phyloP scores from a whole-genome alignment of 2,113 vertebrate species.

The Oryzias javanicus region DNA sequence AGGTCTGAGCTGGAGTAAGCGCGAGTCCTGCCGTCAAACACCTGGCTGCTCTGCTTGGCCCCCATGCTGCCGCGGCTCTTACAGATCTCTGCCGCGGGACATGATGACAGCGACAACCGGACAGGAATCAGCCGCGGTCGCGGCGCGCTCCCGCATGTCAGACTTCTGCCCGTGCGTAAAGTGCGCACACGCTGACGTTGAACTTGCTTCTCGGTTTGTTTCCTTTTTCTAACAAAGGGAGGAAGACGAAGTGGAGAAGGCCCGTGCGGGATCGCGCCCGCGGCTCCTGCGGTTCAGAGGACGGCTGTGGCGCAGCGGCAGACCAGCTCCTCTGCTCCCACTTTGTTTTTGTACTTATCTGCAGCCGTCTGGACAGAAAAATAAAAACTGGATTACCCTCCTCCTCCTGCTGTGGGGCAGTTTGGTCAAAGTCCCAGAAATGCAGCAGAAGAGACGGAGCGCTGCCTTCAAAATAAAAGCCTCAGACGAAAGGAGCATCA shows the following conservation, averaged over 20 bases:
- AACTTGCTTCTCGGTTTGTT: constrained; percentile 48
- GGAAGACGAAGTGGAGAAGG: not conserved
- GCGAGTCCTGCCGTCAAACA: constrained; percentile 84
- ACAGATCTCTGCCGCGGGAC: constrained; percentile 44
- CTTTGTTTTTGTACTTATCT: constrained; percentile 64
- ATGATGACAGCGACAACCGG: constrained; percentile 45
- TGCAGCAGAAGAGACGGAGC: not conserved
- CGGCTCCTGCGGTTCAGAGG: constrained; percentile 1
- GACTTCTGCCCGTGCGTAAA: constrained; percentile 59
- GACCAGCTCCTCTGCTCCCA: constrained; percentile 39
- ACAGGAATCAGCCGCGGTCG: constrained; percentile 1
- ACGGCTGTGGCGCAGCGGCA: constrained; percentile 3
- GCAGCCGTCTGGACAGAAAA: constrained; percentile 56
- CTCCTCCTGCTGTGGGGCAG: constrained; percentile 20
- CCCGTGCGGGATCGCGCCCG: constrained; percentile 2
- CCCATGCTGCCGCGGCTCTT: constrained; percentile 76
- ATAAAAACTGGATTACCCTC: constrained; percentile 66
- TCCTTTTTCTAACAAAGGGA: constrained; percentile 30
- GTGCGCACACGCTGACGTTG: constrained; percentile 51
- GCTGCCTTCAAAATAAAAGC: constrained; percentile 56
- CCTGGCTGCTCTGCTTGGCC: constrained; percentile 82
- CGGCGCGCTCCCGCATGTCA: constrained; percentile 38
- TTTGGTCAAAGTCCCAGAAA: not conserved
- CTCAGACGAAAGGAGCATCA: no score
- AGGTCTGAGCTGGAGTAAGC: constrained; percentile 91